Percentiles rank a stretch among this genome's conserved stretches.
Conservation (phyloP, 2,113 vertebrate species). For the Pteropus alecto region DNA sequence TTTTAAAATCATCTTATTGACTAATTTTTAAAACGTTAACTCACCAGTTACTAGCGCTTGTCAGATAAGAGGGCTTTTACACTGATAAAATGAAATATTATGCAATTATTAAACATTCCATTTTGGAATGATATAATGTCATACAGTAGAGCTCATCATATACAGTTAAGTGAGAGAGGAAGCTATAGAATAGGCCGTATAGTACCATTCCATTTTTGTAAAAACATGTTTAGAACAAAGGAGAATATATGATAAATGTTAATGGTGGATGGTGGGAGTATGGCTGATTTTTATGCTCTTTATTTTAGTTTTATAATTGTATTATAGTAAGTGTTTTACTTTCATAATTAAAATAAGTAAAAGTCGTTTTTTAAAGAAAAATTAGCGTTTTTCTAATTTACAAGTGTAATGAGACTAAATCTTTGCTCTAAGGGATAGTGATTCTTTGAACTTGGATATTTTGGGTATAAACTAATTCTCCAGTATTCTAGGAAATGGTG, state of each 20-base stretch:
- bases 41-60: neutral
- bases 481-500: neutral
- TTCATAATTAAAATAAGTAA: conserved; percentile 47
- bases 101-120: neutral
- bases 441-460: neutral
- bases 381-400: conserved; percentile 39
- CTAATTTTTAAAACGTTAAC: neutral
- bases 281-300: neutral
- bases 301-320: conserved; percentile 22
- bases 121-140: neutral
- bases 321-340: conserved; percentile 1
- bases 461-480: neutral
- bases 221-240: conserved; percentile 17
- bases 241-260: neutral
- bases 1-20: conserved; percentile 20
- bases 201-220: neutral
- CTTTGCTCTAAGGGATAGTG: neutral
- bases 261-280: neutral
- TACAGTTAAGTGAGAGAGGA: neutral
- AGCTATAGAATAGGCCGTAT: neutral
- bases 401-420: neutral
- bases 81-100: neutral
- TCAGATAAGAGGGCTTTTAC: conserved; percentile 25
- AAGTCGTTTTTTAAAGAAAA: conserved; percentile 30
- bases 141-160: neutral